Base-by-base conservation (phyloP, 1,140 invertebrate genomes). In the Achroia grisella region DNA sequence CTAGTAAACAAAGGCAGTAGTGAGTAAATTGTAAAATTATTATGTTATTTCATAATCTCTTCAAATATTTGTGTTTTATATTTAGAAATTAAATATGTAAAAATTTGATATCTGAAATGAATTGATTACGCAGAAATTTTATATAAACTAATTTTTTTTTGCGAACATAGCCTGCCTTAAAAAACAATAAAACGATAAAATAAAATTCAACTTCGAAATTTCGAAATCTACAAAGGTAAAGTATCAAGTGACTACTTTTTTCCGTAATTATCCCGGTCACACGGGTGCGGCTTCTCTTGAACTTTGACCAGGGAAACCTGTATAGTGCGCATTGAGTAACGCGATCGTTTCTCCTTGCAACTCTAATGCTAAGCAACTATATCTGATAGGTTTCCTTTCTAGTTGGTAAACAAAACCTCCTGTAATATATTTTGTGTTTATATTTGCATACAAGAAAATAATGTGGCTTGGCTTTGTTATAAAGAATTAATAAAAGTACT, bases 271-370 rank as follows among this genome's bases (percentile, higher is more conserved):
- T 54, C 54, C 48, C 55, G 56, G 52, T 64, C 63, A 71, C 71
- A 70, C 64, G 63, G 66, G 57, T 58, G 49, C 14, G 79, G 79
- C 65, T 83, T 83, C 79, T 44, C 39, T 51, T 50, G 54, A 83
- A 83, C 76, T 83, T 75, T 77, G 76, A 75, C 79, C 79, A 71
- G 41, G 50, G 71, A 77, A 74, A 52, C 76, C 70, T 14, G 30
- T 48, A 34, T 17, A 62, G 49, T 74, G 76, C 65, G 39, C 52
- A 58, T 72, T 77, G 69, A 71, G 76, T 57, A 80, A 82, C 44
- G 29, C 56, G 72, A 82, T 71, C 71, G 46, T 69, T 67, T 63
- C 51, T 60, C 53, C 48, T 57, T 33, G 49, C 57, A 59, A 67
- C 55, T 68, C 52, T 23, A 23, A 17, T 17, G 35, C 11, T 37